These are phyloP conservation scores for Pandemis cinnamomeana DNA, from an alignment of 2,888 invertebrate species.

Conservation along the genomic window DNA sequence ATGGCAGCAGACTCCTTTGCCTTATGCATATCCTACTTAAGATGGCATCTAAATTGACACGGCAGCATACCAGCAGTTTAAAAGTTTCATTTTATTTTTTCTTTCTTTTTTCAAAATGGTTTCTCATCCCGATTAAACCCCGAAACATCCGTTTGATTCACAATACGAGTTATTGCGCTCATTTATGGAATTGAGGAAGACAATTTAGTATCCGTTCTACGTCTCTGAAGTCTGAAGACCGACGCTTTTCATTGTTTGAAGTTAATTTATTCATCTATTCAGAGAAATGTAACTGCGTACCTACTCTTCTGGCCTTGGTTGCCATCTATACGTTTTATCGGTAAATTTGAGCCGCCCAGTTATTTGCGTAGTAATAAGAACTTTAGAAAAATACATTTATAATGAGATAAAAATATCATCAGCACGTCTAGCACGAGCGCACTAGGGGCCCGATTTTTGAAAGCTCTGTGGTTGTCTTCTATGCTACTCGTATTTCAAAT, in stretches of 20 bases:
- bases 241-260: constrained; percentile 22
- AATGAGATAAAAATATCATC: too few species aligned
- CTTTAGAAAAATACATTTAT: too few species aligned
- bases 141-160: constrained; percentile 13
- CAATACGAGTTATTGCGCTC: constrained; percentile 20
- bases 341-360: background rate
- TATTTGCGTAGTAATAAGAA: background rate
- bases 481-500: too few species aligned
- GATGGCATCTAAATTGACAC: too few species aligned
- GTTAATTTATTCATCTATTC: constrained; percentile 17
- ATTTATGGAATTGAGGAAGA: constrained; percentile 15
- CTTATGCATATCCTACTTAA: too few species aligned
- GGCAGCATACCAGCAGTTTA: background rate
- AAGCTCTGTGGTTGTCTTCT: too few species aligned
- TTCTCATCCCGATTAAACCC: background rate
- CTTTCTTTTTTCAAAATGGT: constrained; percentile 18
- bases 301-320: background rate
- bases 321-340: background rate
- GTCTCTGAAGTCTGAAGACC: constrained; percentile 24
- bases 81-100: background rate
- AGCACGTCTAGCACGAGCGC: too few species aligned
- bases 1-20: too few species aligned
- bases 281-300: constrained; percentile 11
- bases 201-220: constrained; percentile 14
- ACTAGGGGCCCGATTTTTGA: too few species aligned